Evolutionary conservation across 2,113 vertebrate species (phyloP), one percentile per base, ranked within the genome.

Genomic region (Anarrhichthys ocellatus): DNA sequence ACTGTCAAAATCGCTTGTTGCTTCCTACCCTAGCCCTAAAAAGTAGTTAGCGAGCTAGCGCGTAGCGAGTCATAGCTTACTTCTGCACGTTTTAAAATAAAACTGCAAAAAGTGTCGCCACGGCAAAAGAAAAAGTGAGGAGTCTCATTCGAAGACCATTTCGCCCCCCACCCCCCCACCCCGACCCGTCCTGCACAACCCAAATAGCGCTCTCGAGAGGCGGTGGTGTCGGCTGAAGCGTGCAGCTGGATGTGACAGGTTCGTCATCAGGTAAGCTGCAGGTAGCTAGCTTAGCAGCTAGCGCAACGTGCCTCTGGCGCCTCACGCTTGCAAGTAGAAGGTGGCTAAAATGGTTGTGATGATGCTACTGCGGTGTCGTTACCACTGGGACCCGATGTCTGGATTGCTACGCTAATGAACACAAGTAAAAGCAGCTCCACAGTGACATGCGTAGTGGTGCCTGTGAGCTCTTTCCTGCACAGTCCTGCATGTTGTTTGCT

Each of bases 1-100:
- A 93, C 94, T 95, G 94, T 95, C 94, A 95, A 94, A 95, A 93
- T 92, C 91, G 94, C 94, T 95, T 95, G 95, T 96, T 95, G 94
- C 94, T 92, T 92, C 88, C 82, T 46, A 72, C 69, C 82, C 66
- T 62, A 90, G 92, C 91, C 91, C 88, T 90, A 89, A 93, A 93
- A 95, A 95, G 93, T 95, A 94, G 90, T 93, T 90, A 93, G 90
- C 90, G 67, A 88, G 87, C 88, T 90, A 92, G 73, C 88, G 75
- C 18, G 77, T 76, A 69, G 82, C 71, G 61, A 69, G 64, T 20
- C 22, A 32, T 29, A 76, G 32, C 72, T 5, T 52, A 50, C 59
- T 44, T 48, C 63, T 66, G 73, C 22, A 6, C 63, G 52, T 66
- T 24, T 74, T 46, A 17, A 50, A 50, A 50, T 20, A 22, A 42